Conservation (phyloP, 2,888 invertebrate genomes). For the Cataglyphis albicans region DNA sequence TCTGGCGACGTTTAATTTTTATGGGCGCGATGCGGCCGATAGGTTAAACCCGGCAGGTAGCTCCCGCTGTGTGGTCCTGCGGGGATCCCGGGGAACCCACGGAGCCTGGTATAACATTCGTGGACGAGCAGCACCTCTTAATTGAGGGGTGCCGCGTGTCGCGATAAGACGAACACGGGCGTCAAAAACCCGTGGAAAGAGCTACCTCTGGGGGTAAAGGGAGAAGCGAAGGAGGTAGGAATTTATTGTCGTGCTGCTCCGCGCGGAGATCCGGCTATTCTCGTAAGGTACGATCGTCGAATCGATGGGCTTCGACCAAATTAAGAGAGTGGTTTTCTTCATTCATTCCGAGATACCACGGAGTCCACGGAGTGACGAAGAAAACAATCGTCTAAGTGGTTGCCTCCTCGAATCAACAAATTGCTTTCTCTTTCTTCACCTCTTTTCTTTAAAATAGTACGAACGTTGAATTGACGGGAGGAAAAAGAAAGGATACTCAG, state of each 20-base stretch:
- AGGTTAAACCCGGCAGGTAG: conserved; percentile 81
- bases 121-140: conserved; percentile 79
- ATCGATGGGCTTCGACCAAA: conserved; percentile 63
- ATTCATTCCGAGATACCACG: conserved; percentile 62
- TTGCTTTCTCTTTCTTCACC: conserved; percentile 54
- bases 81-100: conserved; percentile 51
- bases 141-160: conserved; percentile 82
- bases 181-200: conserved; percentile 78
- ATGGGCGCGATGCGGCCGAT: conserved; percentile 84
- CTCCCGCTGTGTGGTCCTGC: conserved; percentile 83
- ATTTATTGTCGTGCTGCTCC: conserved; percentile 69
- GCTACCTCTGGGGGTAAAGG: conserved; percentile 69
- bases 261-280: conserved; percentile 20
- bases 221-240: conserved; percentile 63
- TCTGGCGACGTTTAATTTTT: conserved; percentile 85
- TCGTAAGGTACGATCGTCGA: conserved; percentile 45
- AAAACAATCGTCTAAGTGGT: conserved; percentile 55
- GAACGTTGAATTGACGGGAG: background rate
- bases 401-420: conserved; percentile 62
- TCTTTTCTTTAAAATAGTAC: background rate
- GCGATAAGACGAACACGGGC: conserved; percentile 80
- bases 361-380: conserved; percentile 46
- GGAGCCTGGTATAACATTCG: conserved; percentile 74
- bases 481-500: background rate
- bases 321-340: conserved; percentile 71